Evolutionary conservation across 2,888 invertebrate species (phyloP).

Genomic region (Hydroisotoma schaefferi): DNA sequence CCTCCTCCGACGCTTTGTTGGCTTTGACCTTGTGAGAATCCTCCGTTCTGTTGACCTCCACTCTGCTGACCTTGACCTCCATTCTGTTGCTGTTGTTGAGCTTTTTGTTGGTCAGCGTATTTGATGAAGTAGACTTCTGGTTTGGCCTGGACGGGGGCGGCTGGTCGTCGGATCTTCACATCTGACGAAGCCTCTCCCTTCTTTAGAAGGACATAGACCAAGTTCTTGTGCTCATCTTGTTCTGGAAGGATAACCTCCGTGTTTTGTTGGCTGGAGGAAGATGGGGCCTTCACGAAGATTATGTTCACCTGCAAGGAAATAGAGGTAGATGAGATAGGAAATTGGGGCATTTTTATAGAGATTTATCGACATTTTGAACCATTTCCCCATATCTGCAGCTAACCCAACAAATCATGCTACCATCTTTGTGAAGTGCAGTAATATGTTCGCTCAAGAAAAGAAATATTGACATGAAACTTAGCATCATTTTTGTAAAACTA

Average conservation of each 20-base stretch:
- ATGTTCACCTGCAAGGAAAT: constrained; percentile 63
- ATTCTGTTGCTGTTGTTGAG: constrained; percentile 16
- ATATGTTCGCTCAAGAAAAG: no score
- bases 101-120: constrained; percentile 18
- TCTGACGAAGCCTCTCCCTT: constrained; percentile 76
- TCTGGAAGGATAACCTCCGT: constrained; percentile 65
- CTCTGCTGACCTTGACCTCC: constrained; percentile 8
- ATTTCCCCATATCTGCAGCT: no score
- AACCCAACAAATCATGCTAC: no score
- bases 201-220: constrained; percentile 82
- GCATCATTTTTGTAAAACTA: no score
- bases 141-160: constrained; percentile 77
- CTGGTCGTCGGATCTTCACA: constrained; percentile 69
- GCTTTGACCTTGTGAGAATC: not conserved
- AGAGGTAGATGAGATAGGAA: no score
- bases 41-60: constrained; percentile 14
- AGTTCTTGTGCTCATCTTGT: constrained; percentile 75
- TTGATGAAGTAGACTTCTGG: constrained; percentile 84
- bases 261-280: constrained; percentile 50
- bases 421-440: no score
- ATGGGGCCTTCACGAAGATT: constrained; percentile 69
- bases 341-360: no score
- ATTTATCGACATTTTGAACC: no score
- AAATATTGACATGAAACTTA: no score
- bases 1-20: constrained; percentile 1